These are phyloP conservation scores for Eptatretus burgeri DNA, from an alignment of 2,113 vertebrate genomes.

Conservation along the genomic window DNA sequence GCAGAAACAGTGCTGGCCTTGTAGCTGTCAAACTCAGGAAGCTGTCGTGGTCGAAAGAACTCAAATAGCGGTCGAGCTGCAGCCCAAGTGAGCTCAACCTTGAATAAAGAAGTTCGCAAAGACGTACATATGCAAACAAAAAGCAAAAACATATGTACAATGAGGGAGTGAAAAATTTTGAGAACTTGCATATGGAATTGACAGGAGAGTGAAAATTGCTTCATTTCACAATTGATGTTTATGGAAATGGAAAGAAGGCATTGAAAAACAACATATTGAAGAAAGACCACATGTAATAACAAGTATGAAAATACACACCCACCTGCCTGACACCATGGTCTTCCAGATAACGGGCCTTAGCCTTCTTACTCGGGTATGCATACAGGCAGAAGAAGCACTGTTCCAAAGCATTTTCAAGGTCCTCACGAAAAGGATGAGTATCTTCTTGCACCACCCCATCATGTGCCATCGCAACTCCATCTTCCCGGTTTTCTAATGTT, in stretches of 20 bases:
- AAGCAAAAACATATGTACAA: too few relatives aligned
- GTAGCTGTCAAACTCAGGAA: constrained; percentile 91
- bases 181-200: too few relatives aligned
- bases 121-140: background rate
- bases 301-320: background rate
- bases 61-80: constrained; percentile 73
- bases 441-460: constrained; percentile 21
- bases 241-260: too few relatives aligned
- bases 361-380: constrained; percentile 81
- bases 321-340: constrained; percentile 83
- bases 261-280: too few relatives aligned
- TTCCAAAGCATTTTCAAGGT: constrained; percentile 69
- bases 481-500: too few relatives aligned
- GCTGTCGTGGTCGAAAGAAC: constrained; percentile 83
- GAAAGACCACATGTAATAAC: too few relatives aligned
- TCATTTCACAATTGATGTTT: too few relatives aligned
- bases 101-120: constrained; percentile 9
- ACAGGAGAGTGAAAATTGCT: too few relatives aligned
- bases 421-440: constrained; percentile 62
- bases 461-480: too few relatives aligned
- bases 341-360: constrained; percentile 76
- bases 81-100: constrained; percentile 74
- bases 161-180: too few relatives aligned
- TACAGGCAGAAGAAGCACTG: constrained; percentile 89
- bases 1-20: constrained; percentile 94